Percentiles rank a stretch among this genome's conserved stretches.
Conservation (phyloP, 2,888 invertebrate species). For the Cyclophora albipunctata region DNA sequence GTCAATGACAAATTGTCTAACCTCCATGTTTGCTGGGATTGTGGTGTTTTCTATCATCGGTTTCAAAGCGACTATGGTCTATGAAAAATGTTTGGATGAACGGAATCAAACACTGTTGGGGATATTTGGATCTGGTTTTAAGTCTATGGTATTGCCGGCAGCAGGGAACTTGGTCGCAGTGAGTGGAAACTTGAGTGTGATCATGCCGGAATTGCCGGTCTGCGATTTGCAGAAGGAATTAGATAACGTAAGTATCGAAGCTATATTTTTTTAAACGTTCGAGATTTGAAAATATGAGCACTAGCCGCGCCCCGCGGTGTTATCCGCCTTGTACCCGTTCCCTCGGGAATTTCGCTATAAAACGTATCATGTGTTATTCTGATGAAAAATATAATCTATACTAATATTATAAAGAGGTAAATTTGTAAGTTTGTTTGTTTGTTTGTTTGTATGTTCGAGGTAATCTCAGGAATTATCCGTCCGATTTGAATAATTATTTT, state of each 20-base stretch:
- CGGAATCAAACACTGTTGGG: conserved; percentile 77
- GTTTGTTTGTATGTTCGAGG: too few relatives aligned
- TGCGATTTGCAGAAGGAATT: conserved; percentile 91
- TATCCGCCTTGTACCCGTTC: too few relatives aligned
- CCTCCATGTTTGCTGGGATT: conserved; percentile 97
- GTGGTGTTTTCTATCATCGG: conserved; percentile 97
- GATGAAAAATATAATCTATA: too few relatives aligned
- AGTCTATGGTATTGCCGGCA: conserved; percentile 67
- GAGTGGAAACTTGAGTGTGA: conserved; percentile 74
- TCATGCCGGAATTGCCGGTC: conserved; percentile 80
- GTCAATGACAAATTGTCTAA: conserved; percentile 93
- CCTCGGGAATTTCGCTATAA: too few relatives aligned
- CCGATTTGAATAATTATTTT: too few relatives aligned
- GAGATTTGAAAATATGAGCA: too few relatives aligned
- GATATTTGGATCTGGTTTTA: conserved; percentile 70
- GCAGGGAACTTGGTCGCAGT: conserved; percentile 71
- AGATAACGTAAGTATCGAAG: conserved; percentile 82
- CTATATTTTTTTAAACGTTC: not conserved
- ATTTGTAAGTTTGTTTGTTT: too few relatives aligned
- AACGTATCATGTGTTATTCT: too few relatives aligned
- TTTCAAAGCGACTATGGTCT: conserved; percentile 91
- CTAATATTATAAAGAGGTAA: too few relatives aligned
- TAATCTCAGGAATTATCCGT: too few relatives aligned
- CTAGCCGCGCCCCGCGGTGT: too few relatives aligned
- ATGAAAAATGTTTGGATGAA: conserved; percentile 81